Evolutionary conservation across 2,113 vertebrate genomes (phyloP).

Genomic region (Tragelaphus strepsiceros): DNA sequence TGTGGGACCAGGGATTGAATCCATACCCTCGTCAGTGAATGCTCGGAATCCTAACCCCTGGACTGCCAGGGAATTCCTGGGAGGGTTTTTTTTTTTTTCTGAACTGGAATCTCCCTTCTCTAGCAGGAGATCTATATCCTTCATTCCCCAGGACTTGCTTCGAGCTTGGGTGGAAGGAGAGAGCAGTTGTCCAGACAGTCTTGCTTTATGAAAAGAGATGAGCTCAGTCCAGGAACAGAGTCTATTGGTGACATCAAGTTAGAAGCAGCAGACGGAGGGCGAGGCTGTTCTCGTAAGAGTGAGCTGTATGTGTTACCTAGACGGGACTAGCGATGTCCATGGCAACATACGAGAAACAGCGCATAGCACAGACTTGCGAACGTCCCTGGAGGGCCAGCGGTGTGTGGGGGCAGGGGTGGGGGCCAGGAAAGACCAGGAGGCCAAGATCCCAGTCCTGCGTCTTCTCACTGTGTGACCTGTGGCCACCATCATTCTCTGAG

Average conservation of each 20-base stretch:
- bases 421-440: background rate
- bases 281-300: background rate
- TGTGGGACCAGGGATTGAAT: background rate
- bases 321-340: background rate
- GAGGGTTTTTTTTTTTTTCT: background rate
- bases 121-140: background rate
- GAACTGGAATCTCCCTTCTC: background rate
- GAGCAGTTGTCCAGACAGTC: background rate
- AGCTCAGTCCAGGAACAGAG: background rate
- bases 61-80: background rate
- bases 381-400: background rate
- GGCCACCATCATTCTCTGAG: background rate
- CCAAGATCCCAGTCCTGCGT: background rate
- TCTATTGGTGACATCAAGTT: background rate
- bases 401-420: background rate
- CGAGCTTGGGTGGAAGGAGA: background rate
- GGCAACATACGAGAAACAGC: background rate
- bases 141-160: background rate
- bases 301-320: background rate
- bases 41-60: background rate
- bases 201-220: background rate
- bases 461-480: background rate
- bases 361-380: fast-evolving
- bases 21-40: background rate
- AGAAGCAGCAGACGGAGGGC: background rate